These are phyloP conservation scores for Poeciliopsis paucimaculata DNA, from an alignment of 2,797 vertebrate species.

Conservation along the genomic window DNA sequence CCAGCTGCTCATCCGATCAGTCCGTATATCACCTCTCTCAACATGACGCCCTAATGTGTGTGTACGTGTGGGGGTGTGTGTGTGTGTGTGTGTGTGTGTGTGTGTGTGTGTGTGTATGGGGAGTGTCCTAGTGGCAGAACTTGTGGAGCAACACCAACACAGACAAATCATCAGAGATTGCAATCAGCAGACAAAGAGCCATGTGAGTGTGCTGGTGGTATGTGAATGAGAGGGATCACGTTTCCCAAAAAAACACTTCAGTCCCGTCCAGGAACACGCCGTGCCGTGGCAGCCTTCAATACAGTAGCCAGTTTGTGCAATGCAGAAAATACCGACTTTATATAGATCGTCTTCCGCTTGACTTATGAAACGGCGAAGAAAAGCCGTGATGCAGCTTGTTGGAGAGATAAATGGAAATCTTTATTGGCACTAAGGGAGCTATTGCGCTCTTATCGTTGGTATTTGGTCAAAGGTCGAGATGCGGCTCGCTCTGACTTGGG, in stretches of 20 bases:
- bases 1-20: conserved; percentile 57
- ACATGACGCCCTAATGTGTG: conserved; percentile 5
- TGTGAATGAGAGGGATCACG: conserved; percentile 39
- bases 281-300: conserved; percentile 64
- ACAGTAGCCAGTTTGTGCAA: conserved; percentile 48
- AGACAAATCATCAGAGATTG: conserved; percentile 33
- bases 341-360: not conserved
- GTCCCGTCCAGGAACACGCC: conserved; percentile 60
- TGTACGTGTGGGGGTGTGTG: too few relatives aligned
- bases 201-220: conserved; percentile 21
- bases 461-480: conserved; percentile 14
- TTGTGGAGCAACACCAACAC: conserved; percentile 44
- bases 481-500: not conserved
- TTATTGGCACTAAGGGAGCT: conserved; percentile 8
- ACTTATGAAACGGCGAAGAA: conserved; percentile 10
- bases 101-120: conserved; percentile 16
- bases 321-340: conserved; percentile 20
- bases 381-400: conserved; percentile 12
- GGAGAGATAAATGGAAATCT: conserved; percentile 8
- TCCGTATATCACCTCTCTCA: conserved; percentile 46
- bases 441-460: conserved; percentile 10
- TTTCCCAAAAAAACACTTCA: conserved; percentile 36
- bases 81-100: conserved; percentile 14
- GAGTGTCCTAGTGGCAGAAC: conserved; percentile 37
- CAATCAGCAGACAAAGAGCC: conserved; percentile 49